Conservation (phyloP, 2,888 invertebrate species). For the Ashinkailepas kermadecensis region DNA sequence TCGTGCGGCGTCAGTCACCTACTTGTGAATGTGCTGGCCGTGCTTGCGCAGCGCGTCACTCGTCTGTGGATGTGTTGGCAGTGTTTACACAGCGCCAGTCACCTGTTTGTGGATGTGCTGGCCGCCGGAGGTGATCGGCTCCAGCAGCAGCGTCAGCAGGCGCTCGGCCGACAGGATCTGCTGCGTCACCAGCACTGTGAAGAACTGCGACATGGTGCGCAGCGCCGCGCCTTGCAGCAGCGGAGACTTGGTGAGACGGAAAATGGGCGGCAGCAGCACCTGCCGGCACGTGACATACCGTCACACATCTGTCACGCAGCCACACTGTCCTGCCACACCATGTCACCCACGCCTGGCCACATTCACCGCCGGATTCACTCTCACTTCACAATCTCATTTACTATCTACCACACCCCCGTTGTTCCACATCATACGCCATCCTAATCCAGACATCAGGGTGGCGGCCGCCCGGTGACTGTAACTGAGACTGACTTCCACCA, state of each 20-base stretch:
- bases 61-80: conserved; percentile 32
- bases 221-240: conserved; percentile 66
- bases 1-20: not conserved
- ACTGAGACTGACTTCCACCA: not conserved
- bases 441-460: too few species aligned
- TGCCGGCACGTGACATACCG: conserved; percentile 8
- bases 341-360: too few species aligned
- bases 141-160: conserved; percentile 65
- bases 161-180: conserved; percentile 26
- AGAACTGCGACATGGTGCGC: conserved; percentile 30
- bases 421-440: too few species aligned
- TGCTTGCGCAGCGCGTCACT: not conserved
- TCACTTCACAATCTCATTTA: too few species aligned
- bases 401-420: too few species aligned
- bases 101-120: conserved; percentile 56
- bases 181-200: conserved; percentile 30
- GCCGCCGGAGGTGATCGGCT: conserved; percentile 55
- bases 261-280: conserved; percentile 62
- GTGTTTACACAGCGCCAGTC: not conserved
- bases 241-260: conserved; percentile 80
- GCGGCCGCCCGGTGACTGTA: too few species aligned
- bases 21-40: not conserved
- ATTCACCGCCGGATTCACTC: too few species aligned
- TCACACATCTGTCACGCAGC: too few species aligned
- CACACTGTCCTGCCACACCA: too few species aligned